A percentile compares a stretch with the other conserved stretches of the same genome.
Evolutionary conservation across 92 coral and sea anemone species (phyloP).

Genomic region (Epizoanthus stellaris): DNA sequence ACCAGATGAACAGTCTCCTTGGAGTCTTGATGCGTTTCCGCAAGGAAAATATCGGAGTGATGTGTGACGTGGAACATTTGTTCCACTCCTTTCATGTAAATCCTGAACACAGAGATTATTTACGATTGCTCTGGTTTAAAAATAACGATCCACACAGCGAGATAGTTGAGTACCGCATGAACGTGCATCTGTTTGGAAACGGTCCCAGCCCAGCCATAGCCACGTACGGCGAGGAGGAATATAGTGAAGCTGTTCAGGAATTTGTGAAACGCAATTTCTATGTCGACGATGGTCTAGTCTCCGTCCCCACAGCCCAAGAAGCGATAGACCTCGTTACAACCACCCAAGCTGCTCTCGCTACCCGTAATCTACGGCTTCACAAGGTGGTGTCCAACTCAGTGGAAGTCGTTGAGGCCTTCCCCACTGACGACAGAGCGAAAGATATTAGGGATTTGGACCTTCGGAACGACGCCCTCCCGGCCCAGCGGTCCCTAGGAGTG

Average conservation of each 20-base stretch:
- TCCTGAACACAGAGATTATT: slow-evolving; percentile 53
- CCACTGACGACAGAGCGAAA: slow-evolving; percentile 26
- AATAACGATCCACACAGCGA: slow-evolving; percentile 37
- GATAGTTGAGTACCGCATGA: slow-evolving; percentile 49
- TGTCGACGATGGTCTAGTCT: slow-evolving; percentile 40
- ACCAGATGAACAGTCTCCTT: slow-evolving; percentile 54
- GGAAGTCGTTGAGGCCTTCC: slow-evolving; percentile 59
- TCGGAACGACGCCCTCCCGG: slow-evolving; percentile 16
- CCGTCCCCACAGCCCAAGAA: slow-evolving; percentile 43
- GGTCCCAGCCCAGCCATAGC: slow-evolving; percentile 55
- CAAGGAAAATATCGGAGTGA: slow-evolving; percentile 58
- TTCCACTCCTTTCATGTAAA: slow-evolving; percentile 61
- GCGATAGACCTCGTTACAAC: slow-evolving; percentile 41
- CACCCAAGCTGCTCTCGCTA: slow-evolving; percentile 49
- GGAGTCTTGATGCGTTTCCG: slow-evolving; percentile 66
- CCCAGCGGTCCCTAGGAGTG: slow-evolving; percentile 29
- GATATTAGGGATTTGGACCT: slow-evolving; percentile 38
- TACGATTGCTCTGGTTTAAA: slow-evolving; percentile 45
- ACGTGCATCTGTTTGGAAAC: slow-evolving; percentile 50
- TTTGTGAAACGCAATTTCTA: slow-evolving; percentile 45
- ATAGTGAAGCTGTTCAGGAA: background rate
- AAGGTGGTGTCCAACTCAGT: slow-evolving; percentile 54
- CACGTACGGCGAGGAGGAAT: slow-evolving; percentile 50
- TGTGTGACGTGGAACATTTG: slow-evolving; percentile 67
- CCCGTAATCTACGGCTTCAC: slow-evolving; percentile 54